These are phyloP conservation scores for Pseudorectes ferrugineus DNA, from an alignment of 2,113 vertebrate species.

Conservation along the genomic window DNA sequence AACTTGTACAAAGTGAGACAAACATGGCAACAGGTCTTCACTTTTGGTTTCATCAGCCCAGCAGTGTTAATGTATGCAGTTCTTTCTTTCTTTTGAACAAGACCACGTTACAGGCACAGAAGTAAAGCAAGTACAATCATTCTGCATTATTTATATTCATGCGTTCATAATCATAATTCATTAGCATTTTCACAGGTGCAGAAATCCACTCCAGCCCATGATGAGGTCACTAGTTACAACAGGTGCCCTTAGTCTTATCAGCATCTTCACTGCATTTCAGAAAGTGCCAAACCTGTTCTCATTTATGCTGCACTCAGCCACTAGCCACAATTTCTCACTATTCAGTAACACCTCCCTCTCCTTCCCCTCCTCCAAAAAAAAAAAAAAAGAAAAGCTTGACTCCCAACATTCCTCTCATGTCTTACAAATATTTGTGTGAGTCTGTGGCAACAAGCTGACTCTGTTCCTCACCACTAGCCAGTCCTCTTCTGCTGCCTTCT, in stretches of 20 bases:
- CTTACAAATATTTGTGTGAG: background rate
- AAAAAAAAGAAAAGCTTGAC: background rate
- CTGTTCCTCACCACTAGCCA: background rate
- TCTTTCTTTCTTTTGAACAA: background rate
- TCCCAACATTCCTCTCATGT: conserved; percentile 17
- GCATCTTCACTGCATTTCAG: background rate
- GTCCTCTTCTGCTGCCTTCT: background rate
- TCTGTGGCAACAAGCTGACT: background rate
- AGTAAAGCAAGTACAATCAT: background rate
- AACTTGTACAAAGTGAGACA: background rate
- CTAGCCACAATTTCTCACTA: background rate
- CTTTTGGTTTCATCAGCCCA: background rate
- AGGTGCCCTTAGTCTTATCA: background rate
- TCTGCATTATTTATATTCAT: background rate
- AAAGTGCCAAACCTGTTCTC: background rate
- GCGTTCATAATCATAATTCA: background rate
- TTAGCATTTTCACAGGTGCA: background rate
- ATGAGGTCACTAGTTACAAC: background rate
- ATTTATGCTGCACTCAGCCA: background rate
- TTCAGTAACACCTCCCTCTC: background rate
- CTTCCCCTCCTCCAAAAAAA: too few species aligned
- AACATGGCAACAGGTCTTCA: background rate
- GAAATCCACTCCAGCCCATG: background rate
- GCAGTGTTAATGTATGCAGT: background rate
- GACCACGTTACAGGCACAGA: background rate